A percentile compares a stretch with the other conserved stretches of the same genome.
Conservation (phyloP, 2,797 vertebrate genomes). For the Clamator glandarius region DNA sequence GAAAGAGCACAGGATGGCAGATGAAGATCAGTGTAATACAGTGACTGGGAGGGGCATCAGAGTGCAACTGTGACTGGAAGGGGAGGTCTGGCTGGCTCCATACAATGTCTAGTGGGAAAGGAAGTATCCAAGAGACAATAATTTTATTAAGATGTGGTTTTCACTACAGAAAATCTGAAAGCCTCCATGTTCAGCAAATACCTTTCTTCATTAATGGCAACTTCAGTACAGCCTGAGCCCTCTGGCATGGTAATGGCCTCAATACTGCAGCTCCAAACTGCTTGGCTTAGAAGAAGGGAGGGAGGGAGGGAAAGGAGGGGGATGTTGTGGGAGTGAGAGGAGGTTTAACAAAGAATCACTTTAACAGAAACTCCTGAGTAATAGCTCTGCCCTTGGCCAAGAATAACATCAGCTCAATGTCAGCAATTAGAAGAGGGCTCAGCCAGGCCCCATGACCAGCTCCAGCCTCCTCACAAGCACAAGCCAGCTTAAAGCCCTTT, state of each 20-base stretch:
- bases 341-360: constrained; percentile 84
- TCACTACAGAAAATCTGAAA: background rate
- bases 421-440: constrained; percentile 83
- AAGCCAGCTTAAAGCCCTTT: constrained; percentile 58
- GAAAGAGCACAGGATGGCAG: background rate
- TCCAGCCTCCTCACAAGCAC: constrained; percentile 52
- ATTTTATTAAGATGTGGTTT: background rate
- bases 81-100: background rate
- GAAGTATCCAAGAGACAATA: background rate
- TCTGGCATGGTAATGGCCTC: constrained; percentile 39
- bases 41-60: background rate
- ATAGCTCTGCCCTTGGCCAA: constrained; percentile 80
- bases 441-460: constrained; percentile 56
- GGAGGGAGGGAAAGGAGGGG: constrained; percentile 56
- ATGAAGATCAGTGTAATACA: background rate
- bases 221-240: constrained; percentile 33
- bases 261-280: constrained; percentile 65
- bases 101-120: background rate
- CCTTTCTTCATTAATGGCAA: constrained; percentile 33
- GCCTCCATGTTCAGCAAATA: constrained; percentile 10
- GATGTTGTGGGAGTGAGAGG: constrained; percentile 61
- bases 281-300: constrained; percentile 64
- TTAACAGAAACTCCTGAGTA: constrained; percentile 86
- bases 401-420: constrained; percentile 85
- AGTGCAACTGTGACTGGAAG: background rate